Base-by-base conservation (phyloP, 2,888 invertebrate genomes). In the Scaptomyza flava region DNA sequence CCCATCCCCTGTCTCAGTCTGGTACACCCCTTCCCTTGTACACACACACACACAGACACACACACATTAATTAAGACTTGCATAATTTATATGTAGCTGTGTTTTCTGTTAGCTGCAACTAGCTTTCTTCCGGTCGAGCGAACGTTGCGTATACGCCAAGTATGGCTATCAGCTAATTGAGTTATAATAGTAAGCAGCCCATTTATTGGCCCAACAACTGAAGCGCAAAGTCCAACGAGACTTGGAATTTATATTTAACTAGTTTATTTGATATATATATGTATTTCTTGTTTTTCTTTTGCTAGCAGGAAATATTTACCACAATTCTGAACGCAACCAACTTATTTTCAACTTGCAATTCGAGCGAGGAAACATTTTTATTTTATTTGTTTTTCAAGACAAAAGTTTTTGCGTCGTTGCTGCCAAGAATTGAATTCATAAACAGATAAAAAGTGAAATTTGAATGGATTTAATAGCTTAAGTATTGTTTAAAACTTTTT, bases 181-280 rank as follows among this genome's bases (percentile, higher is more conserved):
- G 79, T 85, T 79, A 81, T 77, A 79, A 79, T 75, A 71, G 66
- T 72, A 84, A 85, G 69, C 77, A 66, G 56, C 72, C 64, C 62
- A 77, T 77, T 84, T 81, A 79, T 70, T 62, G 79, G 69, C 59
- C 59, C 27, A 60, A 31, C 52, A 8, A 48, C 27, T 64, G 45
- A 56, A 53, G 56, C 69, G 6, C 23, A 20, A 45, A 46, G 9
- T 31, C 14, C 41, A 48, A 45, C 57, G 30, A n/a, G n/a, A 36
- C 36, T 36, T 41, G 41, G 9, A 17, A 41, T 17, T 8, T 20
- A 34, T 30, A 46, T 53, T 41, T 42, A 45, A 34, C 12, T 30
- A 23, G 11, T n/a, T 41, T 14, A 34, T 41, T 27, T 42, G 12
- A 52, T 23, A 38, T 14, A 7, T 42, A 5, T 14, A n/a, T 23